Base-by-base conservation (phyloP, 2,797 vertebrate species). In the Acipenser ruthenus region DNA sequence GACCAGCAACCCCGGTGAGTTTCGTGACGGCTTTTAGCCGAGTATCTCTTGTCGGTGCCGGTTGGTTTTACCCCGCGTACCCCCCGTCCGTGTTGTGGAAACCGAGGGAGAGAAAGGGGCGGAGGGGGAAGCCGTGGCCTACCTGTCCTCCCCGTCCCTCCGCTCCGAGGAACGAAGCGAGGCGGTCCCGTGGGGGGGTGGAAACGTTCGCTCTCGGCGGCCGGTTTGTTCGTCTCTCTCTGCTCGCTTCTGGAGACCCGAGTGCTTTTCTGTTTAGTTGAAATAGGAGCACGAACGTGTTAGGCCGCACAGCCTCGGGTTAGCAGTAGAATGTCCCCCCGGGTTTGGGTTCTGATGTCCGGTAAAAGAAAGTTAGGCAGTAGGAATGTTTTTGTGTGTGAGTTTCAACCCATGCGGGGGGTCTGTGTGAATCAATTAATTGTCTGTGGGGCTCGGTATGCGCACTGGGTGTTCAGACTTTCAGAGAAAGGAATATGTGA, bases 1-100 rank as follows among this genome's bases (percentile, higher is more conserved):
- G 82, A 86, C 76, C 73, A 81, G 74, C 70, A 75, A 88, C 76
- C 66, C 86, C 77, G 88, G 90, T 90, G 82, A 91, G 90, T 88
- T 82, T 65, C 65, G 12, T 6, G 55, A 50, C 72, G 71, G 71
- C 63, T 49, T 49, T 56, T 64, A 65, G n/a, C 15, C 49, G 8
- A 18, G 72, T 9, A 66, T 71, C 12, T 10, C 65, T 72, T 50
- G 12, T 37, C 23, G 12, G 56, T 72, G 71, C 55, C 56, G 67
- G 67, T 53, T 71, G 55, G 78, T 68, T 78, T 72, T 83, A 61
- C 75, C 72, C 72, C 72, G 78, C 72, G 70, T 37, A 71, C n/a
- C n/a, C n/a, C n/a, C n/a, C n/a, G 83, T 82, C 79, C 71, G 76
- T 75, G 84, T 70, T 84, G 79, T 73, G 82, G 85, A 83, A 83